Conservation (phyloP, 1,140 invertebrate species). For the Yoshiicerus persimilis region DNA sequence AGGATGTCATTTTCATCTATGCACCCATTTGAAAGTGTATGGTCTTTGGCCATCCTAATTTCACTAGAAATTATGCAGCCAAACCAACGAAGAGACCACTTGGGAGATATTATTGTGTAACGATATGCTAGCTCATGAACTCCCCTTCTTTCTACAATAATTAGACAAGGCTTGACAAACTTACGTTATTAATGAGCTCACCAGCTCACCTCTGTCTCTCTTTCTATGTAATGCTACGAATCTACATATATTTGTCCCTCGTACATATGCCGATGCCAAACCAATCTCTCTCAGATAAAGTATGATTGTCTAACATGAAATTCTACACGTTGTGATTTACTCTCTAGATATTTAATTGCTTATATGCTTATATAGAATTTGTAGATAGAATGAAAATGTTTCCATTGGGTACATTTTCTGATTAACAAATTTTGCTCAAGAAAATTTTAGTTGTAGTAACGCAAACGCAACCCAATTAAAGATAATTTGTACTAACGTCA, state of each 20-base stretch:
- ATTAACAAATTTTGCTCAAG: too few relatives aligned
- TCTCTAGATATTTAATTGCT: too few relatives aligned
- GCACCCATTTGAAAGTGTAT: not conserved
- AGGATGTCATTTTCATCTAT: not conserved
- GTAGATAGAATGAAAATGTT: too few relatives aligned
- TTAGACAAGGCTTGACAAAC: conserved; percentile 15
- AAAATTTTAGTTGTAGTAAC: too few relatives aligned
- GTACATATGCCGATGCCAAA: not conserved
- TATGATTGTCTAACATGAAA: too few relatives aligned
- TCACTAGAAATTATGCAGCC: conserved; percentile 5
- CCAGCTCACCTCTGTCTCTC: not conserved
- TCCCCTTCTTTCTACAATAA: conserved; percentile 8
- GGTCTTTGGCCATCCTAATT: not conserved
- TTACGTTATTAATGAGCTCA: conserved; percentile 12
- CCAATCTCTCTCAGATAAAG: too few relatives aligned
- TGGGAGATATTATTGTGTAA: conserved; percentile 14
- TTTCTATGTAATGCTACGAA: not conserved
- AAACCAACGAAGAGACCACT: not conserved
- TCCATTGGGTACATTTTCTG: too few relatives aligned
- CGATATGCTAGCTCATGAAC: conserved; percentile 3
- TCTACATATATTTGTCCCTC: not conserved
- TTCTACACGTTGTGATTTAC: too few relatives aligned
- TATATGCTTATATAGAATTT: too few relatives aligned
- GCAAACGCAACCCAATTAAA: too few relatives aligned
- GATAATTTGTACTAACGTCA: too few relatives aligned